phyloP scores from a whole-genome alignment of 1,140 invertebrate species.

The Tetramorium simillimum region DNA sequence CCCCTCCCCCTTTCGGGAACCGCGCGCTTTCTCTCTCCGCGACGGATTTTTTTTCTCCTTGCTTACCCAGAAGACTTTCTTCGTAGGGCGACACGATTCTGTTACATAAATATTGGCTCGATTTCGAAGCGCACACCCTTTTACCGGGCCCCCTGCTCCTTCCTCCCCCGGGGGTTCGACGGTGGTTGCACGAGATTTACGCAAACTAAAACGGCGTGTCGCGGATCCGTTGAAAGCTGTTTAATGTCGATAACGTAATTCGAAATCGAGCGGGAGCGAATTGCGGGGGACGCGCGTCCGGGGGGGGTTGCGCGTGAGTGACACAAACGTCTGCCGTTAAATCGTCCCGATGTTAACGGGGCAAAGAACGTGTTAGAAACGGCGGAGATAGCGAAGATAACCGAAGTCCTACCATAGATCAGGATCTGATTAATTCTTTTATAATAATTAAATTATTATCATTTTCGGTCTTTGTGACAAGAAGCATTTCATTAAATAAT shows the following conservation, averaged over 20 bases:
- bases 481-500: background rate
- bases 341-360: constrained; percentile 17
- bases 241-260: constrained; percentile 70
- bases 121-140: constrained; percentile 73
- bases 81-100: constrained; percentile 67
- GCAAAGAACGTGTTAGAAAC: background rate
- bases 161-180: constrained; percentile 5
- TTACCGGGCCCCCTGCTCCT: constrained; percentile 33
- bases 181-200: constrained; percentile 42
- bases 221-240: constrained; percentile 68
- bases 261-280: constrained; percentile 48
- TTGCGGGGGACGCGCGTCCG: constrained; percentile 6
- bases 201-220: constrained; percentile 43
- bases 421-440: background rate
- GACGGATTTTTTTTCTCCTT: constrained; percentile 48
- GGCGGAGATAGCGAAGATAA: background rate
- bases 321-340: constrained; percentile 27
- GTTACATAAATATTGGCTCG: constrained; percentile 77
- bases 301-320: constrained; percentile 21
- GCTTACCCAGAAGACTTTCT: constrained; percentile 65
- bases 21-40: constrained; percentile 21
- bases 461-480: background rate
- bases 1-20: background rate
- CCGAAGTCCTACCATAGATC: background rate
- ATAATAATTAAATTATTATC: background rate